phyloP scores from a whole-genome alignment of 2,888 invertebrate species.

The Chorisops tibialis region DNA sequence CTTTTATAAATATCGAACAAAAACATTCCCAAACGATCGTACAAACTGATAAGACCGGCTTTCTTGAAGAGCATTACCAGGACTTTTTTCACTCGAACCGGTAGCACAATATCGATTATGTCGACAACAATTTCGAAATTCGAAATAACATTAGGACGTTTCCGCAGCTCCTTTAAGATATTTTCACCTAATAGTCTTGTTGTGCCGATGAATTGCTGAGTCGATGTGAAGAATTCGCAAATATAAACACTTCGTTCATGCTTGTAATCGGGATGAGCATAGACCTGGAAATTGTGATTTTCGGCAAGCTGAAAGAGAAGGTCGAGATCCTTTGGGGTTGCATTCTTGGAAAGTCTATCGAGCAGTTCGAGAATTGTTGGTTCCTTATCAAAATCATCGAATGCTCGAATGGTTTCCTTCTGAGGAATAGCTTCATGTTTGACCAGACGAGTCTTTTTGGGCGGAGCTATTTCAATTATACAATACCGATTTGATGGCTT shows the following conservation, averaged over 20 bases:
- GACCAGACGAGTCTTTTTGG: too few species aligned
- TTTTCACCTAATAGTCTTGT: background rate
- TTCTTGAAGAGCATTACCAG: background rate
- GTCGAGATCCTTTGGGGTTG: background rate
- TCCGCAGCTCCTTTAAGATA: constrained; percentile 1
- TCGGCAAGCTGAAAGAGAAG: background rate
- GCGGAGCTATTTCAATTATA: too few species aligned
- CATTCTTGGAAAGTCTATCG: background rate
- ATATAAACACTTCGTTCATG: background rate
- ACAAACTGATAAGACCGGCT: background rate
- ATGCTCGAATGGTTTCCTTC: background rate
- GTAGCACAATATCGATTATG: background rate
- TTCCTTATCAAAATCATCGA: background rate
- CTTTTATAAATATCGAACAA: constrained; percentile 15
- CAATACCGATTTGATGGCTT: too few species aligned
- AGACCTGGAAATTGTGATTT: background rate
- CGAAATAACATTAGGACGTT: background rate
- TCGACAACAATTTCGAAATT: constrained; percentile 14
- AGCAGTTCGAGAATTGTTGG: constrained; percentile 6
- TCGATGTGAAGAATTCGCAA: background rate
- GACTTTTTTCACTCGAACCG: background rate
- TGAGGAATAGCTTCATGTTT: too few species aligned
- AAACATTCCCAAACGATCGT: constrained; percentile 2
- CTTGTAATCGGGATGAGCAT: constrained; percentile 1
- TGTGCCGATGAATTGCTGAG: background rate